Evolutionary conservation across 2,888 invertebrate genomes (phyloP).

Genomic region (Dimorphilus gyrociliatus): DNA sequence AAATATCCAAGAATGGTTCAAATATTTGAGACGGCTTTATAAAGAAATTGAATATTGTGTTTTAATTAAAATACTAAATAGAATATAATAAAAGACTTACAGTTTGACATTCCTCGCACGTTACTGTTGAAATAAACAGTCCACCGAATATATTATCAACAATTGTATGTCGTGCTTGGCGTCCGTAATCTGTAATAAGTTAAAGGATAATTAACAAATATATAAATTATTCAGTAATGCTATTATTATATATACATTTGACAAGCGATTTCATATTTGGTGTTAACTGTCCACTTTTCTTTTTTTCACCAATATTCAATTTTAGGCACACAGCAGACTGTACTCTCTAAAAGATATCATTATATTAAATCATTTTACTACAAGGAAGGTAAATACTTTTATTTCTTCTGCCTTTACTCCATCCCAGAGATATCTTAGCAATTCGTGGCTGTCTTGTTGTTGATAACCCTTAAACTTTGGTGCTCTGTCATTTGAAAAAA

Average conservation of each 20-base stretch:
- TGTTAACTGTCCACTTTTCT: too few species aligned
- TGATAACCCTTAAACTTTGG: constrained; percentile 80
- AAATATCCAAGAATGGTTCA: constrained; percentile 85
- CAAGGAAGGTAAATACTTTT: constrained; percentile 33
- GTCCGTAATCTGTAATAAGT: constrained; percentile 30
- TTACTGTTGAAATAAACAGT: constrained; percentile 55
- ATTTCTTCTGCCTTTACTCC: constrained; percentile 56
- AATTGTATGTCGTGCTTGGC: constrained; percentile 39
- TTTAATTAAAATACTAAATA: neutral
- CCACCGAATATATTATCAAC: constrained; percentile 82
- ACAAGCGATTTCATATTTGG: too few species aligned
- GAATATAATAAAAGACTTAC: constrained; percentile 19
- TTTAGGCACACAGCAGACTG: neutral
- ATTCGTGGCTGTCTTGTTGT: constrained; percentile 91
- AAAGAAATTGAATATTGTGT: neutral
- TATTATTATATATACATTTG: constrained; percentile 1
- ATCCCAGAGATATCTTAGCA: constrained; percentile 73
- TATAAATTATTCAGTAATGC: constrained; percentile 3
- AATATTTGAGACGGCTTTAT: constrained; percentile 61
- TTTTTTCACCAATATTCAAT: too few species aligned
- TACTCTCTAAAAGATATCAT: neutral
- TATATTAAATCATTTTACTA: neutral
- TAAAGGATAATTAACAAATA: constrained; percentile 1
- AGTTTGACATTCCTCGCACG: constrained; percentile 58
- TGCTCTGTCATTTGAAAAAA: constrained; percentile 31